These are phyloP conservation scores for Onychorhynchus coronatus DNA, from an alignment of 2,113 vertebrate genomes.

Conservation along the genomic window DNA sequence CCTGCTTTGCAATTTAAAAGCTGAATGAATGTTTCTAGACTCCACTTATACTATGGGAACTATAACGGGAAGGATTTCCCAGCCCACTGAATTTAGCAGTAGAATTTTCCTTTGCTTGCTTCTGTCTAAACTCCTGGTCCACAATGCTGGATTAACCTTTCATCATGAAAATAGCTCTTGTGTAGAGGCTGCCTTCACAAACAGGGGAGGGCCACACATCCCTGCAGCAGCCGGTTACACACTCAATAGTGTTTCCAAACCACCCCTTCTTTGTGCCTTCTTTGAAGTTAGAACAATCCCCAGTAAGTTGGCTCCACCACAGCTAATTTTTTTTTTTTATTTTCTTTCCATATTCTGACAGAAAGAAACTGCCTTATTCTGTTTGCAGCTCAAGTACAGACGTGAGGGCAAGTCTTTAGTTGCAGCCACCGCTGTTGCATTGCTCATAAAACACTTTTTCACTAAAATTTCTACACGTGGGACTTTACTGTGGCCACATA, in stretches of 20 bases:
- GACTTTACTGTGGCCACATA: background rate
- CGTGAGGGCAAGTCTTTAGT: background rate
- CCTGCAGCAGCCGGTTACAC: background rate
- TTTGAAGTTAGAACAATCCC: background rate
- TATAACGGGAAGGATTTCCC: background rate
- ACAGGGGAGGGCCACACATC: background rate
- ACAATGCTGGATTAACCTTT: background rate
- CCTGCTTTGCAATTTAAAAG: constrained; percentile 27
- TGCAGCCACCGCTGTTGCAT: background rate
- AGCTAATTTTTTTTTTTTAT: background rate
- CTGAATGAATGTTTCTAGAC: background rate
- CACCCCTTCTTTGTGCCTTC: background rate
- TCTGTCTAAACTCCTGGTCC: background rate
- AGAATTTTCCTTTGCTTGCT: background rate
- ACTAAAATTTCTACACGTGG: background rate
- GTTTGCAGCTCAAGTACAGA: background rate
- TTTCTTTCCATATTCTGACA: background rate
- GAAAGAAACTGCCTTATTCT: background rate
- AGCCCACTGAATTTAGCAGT: background rate
- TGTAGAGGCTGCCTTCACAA: background rate
- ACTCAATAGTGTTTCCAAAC: background rate
- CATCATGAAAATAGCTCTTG: background rate
- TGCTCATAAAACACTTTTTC: background rate
- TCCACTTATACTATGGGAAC: background rate
- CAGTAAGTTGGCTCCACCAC: background rate